A percentile compares a stretch with the other conserved stretches of the same genome.
Evolutionary conservation across 2,797 vertebrate genomes (phyloP).

Genomic region (Rhyacichthys aspro): DNA sequence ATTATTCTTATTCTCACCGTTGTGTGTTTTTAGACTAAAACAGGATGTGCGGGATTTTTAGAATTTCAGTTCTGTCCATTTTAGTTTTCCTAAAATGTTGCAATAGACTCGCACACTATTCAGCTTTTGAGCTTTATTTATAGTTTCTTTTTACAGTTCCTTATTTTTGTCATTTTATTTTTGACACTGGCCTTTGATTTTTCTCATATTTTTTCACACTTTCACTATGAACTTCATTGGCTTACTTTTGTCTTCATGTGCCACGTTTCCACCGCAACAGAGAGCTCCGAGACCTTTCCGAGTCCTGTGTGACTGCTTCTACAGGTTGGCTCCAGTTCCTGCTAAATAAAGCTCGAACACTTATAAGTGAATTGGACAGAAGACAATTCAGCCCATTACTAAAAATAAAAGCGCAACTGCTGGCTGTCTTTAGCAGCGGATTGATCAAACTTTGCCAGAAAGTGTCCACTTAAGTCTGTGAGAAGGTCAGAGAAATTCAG

Average conservation of each 20-base stretch:
- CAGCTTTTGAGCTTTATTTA: not conserved
- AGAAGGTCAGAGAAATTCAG: conserved; percentile 14
- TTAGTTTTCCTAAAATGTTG: too few relatives aligned
- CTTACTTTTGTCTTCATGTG: not conserved
- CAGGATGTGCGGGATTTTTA: too few relatives aligned
- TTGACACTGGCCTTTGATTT: too few relatives aligned
- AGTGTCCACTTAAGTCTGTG: conserved; percentile 4
- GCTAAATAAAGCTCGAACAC: conserved; percentile 1
- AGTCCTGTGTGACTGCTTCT: not conserved
- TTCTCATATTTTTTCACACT: not conserved
- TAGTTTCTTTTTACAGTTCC: not conserved
- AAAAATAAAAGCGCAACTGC: conserved; percentile 8
- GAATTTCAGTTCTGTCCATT: too few relatives aligned
- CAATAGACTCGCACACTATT: not conserved
- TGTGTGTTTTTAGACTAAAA: too few relatives aligned
- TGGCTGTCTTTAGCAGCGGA: not conserved
- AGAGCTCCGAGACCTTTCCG: too few relatives aligned
- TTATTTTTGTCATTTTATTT: not conserved
- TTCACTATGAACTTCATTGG: not conserved
- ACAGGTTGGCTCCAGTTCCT: not conserved
- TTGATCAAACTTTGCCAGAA: conserved; percentile 20
- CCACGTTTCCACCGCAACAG: not conserved
- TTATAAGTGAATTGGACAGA: not conserved
- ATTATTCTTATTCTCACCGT: too few relatives aligned
- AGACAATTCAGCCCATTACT: conserved; percentile 4